phyloP scores from a whole-genome alignment of 2,113 vertebrate species.

The Rhinopomastus cyanomelas region DNA sequence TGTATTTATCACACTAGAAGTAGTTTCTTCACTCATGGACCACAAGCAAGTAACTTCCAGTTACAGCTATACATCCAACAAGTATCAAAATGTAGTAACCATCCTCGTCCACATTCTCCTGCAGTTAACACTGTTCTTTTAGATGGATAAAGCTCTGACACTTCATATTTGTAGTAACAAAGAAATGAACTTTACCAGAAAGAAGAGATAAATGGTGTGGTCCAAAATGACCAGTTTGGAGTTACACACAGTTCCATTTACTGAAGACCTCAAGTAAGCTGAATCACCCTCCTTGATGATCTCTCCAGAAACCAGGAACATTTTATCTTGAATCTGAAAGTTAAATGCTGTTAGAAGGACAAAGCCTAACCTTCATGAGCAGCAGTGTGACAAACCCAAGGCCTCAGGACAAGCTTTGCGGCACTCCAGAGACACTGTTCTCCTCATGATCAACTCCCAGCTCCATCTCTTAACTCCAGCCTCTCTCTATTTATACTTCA shows the following conservation, averaged over 20 bases:
- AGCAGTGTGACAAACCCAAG: background rate
- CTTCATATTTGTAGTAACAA: background rate
- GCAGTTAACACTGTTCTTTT: background rate
- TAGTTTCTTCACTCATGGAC: background rate
- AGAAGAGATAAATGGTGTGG: conserved; percentile 88
- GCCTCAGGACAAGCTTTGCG: background rate
- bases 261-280: conserved; percentile 82
- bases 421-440: background rate
- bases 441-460: background rate
- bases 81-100: background rate
- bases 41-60: background rate
- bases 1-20: background rate
- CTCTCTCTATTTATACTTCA: background rate
- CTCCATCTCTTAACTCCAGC: background rate
- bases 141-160: background rate
- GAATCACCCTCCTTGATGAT: conserved; percentile 74
- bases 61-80: background rate
- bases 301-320: conserved; percentile 81
- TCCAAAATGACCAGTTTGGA: conserved; percentile 87
- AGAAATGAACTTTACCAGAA: conserved; percentile 76
- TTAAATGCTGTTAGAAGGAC: conserved; percentile 2
- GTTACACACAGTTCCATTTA: conserved; percentile 82
- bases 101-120: background rate
- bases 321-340: conserved; percentile 81
- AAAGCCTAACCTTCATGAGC: background rate